A percentile compares a stretch with the other conserved stretches of the same genome.
phyloP scores from a whole-genome alignment of 1,140 invertebrate genomes.

The Andricus grossulariae region DNA sequence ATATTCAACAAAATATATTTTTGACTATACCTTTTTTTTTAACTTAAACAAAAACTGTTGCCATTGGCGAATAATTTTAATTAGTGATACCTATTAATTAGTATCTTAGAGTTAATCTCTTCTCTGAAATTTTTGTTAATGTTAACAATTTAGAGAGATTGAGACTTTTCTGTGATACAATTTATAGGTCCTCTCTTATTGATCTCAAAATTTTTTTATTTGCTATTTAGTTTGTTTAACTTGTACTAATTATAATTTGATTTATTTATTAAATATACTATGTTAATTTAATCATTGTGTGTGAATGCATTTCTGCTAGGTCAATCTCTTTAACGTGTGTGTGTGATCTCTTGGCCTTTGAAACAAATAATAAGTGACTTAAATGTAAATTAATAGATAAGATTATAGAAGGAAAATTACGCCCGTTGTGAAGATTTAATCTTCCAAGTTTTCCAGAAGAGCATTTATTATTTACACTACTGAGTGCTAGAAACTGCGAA shows the following conservation, averaged over 20 bases:
- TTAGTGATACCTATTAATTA: background rate
- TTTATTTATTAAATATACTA: constrained; percentile 6
- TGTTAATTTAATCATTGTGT: background rate
- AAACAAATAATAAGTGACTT: background rate
- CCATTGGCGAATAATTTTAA: background rate
- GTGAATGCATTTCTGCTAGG: background rate
- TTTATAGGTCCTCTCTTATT: constrained; percentile 11
- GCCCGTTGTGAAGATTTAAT: background rate
- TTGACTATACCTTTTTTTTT: background rate
- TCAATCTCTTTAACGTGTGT: background rate
- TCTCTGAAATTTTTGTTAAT: background rate
- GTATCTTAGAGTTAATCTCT: background rate
- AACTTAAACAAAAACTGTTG: background rate
- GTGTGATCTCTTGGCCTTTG: constrained; percentile 1
- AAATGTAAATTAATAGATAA: constrained; percentile 6
- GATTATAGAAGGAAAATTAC: background rate
- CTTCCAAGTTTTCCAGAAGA: constrained; percentile 1
- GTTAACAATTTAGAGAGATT: background rate
- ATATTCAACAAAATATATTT: background rate
- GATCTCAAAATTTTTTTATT: constrained; percentile 24
- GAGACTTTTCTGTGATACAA: constrained; percentile 12
- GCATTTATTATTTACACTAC: constrained; percentile 5
- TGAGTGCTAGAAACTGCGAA: background rate
- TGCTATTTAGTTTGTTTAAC: background rate
- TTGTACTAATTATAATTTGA: background rate